Percentiles rank a stretch among this genome's conserved stretches.
Evolutionary conservation across 2,888 invertebrate species (phyloP).

Genomic region (Eupithecia pulchellata): DNA sequence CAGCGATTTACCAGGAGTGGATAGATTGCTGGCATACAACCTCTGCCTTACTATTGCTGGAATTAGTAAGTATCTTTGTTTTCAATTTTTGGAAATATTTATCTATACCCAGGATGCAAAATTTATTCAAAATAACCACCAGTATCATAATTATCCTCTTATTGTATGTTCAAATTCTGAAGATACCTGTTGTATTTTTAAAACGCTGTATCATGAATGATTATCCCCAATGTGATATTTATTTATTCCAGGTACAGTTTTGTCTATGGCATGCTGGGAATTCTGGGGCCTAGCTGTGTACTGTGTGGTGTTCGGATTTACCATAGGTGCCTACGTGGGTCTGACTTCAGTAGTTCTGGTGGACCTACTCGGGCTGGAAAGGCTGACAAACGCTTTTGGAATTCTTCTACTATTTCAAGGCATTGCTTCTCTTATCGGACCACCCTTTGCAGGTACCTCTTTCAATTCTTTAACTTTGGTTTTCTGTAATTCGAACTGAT

Average conservation of each 20-base stretch:
- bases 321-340: slow-evolving; percentile 98
- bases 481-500: not conserved
- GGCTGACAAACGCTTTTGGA: slow-evolving; percentile 97
- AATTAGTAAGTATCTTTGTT: slow-evolving; percentile 87
- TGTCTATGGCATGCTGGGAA: slow-evolving; percentile 88
- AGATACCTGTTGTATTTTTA: not conserved
- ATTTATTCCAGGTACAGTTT: slow-evolving; percentile 88
- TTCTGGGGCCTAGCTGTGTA: slow-evolving; percentile 91
- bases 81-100: not conserved
- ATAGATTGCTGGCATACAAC: slow-evolving; percentile 96
- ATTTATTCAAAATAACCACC: no score
- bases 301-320: slow-evolving; percentile 93
- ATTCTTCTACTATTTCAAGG: slow-evolving; percentile 96
- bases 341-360: slow-evolving; percentile 97
- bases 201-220: not conserved
- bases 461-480: not conserved
- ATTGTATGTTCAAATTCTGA: no score
- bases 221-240: not conserved
- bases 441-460: slow-evolving; percentile 95
- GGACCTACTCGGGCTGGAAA: slow-evolving; percentile 96
- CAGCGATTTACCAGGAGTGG: slow-evolving; percentile 95
- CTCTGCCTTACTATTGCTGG: slow-evolving; percentile 95
- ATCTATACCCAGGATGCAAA: not conserved
- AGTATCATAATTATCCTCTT: no score
- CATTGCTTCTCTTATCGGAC: slow-evolving; percentile 95